Percentiles rank a stretch among this genome's conserved stretches.
These are phyloP conservation scores for Pipa parva DNA, from an alignment of 2,113 vertebrate genomes.

Conservation along the genomic window DNA sequence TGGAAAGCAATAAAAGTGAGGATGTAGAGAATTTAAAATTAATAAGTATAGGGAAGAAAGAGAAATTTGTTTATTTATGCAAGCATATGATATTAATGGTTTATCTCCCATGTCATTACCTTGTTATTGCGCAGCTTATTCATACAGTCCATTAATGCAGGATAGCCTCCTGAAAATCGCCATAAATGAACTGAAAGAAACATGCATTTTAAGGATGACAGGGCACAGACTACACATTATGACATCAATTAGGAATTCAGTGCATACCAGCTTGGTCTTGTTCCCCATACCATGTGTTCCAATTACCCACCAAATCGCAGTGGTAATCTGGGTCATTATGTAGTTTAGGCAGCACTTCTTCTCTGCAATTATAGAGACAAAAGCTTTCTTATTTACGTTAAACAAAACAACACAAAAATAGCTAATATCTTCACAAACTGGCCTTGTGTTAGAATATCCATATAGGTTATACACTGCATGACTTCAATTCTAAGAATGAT, in stretches of 20 bases:
- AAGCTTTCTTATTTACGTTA: no score
- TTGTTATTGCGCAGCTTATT: conserved; percentile 78
- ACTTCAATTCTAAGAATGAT: no score
- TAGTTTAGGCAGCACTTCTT: conserved; percentile 80
- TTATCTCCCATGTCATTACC: conserved; percentile 49
- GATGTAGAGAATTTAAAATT: neutral
- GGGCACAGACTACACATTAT: neutral
- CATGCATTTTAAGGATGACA: neutral
- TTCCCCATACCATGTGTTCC: conserved; percentile 96
- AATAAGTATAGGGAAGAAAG: neutral
- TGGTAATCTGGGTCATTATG: conserved; percentile 80
- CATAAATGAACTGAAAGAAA: conserved; percentile 83
- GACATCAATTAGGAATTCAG: conserved; percentile 13
- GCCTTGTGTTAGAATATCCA: no score
- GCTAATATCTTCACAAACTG: no score
- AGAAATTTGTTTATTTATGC: neutral
- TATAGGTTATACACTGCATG: no score
- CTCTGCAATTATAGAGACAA: conserved; percentile 53
- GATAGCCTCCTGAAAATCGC: conserved; percentile 90
- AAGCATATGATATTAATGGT: neutral
- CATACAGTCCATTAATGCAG: conserved; percentile 84
- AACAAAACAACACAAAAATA: no score
- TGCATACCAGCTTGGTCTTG: conserved; percentile 89
- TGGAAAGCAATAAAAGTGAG: neutral
- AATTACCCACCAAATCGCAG: conserved; percentile 89